These are phyloP conservation scores for Gymnothorax javanicus DNA, from an alignment of 2,797 vertebrate genomes.

Conservation along the genomic window DNA sequence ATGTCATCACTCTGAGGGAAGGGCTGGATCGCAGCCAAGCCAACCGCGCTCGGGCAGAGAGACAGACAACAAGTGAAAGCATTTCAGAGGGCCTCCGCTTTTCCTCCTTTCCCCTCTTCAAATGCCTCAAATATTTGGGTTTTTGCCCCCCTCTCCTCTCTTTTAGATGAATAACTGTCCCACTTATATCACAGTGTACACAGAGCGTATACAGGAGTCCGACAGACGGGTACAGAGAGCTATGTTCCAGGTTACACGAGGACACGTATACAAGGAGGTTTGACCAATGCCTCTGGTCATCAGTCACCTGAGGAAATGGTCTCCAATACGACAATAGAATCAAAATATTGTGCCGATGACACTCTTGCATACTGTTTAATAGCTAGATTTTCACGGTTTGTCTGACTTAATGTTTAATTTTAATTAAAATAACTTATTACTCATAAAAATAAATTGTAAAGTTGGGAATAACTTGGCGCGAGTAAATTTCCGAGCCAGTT, in stretches of 20 bases:
- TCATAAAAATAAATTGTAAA: not conserved
- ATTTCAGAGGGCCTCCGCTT: slow-evolving; percentile 39
- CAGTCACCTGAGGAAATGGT: not conserved
- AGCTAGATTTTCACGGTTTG: not conserved
- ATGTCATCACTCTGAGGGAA: slow-evolving; percentile 96
- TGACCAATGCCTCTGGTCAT: not conserved
- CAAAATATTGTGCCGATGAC: not conserved
- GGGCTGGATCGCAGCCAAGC: slow-evolving; percentile 73
- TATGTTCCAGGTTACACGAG: not conserved
- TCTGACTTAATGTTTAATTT: not conserved
- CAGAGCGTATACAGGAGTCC: not conserved
- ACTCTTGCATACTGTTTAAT: not conserved
- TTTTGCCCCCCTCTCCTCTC: not conserved
- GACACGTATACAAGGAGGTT: not conserved
- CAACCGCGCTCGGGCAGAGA: slow-evolving; percentile 59
- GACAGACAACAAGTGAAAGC: slow-evolving; percentile 63
- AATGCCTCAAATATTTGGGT: not conserved
- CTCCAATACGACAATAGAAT: not conserved
- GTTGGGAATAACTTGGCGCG: not conserved
- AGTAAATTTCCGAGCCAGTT: not conserved
- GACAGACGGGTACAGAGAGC: not conserved
- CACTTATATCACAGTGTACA: not conserved
- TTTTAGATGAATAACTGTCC: not conserved
- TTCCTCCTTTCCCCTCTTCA: not conserved
- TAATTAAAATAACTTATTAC: not conserved